Evolutionary conservation across 2,797 vertebrate genomes (phyloP), one percentile per base, ranked within the genome.

Genomic region (Anniella stebbinsi): DNA sequence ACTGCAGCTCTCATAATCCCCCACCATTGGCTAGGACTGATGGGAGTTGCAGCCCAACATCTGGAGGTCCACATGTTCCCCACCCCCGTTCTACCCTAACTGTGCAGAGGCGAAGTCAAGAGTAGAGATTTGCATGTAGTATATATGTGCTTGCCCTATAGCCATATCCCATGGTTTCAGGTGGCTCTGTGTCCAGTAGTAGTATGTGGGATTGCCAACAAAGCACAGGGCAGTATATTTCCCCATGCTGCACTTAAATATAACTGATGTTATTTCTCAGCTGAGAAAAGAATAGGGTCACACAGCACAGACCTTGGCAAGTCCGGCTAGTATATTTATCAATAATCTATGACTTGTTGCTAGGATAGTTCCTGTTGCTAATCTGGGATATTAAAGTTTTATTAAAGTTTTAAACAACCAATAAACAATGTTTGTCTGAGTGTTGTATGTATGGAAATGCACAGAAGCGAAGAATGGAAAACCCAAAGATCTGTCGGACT

Each of bases 361-460:
- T 77, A 63, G 30, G 89, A 72, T 73, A 80, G n/a, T 67, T 63
- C 66, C 66, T n/a, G 23, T 36, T 77, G 82, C 67, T 88, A 54
- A 28, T 70, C 86, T 88, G 78, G n/a, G 89, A 92, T 80, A 94
- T 88, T 92, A 87, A 95, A 95, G 2, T 0, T 60, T 1, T 77
- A 51, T 80, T 93, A 90, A 86, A 69, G 21, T 82, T 89, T 89
- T 82, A 87, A 81, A 51, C 15, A n/a, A 48, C 36, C 8, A 72
- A 80, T 86, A 60, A 80, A 84, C 30, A 54, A 48, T 33, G 30
- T 48, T 25, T 88, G n/a, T 69, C 57, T 41, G 30, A 38, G 33
- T 4, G 25, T 75, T 83, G 10, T 83, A 69, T 54, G 18, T 23
- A 54, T n/a, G n/a, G n/a, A n/a, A 57, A 67, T 4, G 30, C 30